Conservation (phyloP, 2,797 vertebrate genomes). For the Morus bassanus region DNA sequence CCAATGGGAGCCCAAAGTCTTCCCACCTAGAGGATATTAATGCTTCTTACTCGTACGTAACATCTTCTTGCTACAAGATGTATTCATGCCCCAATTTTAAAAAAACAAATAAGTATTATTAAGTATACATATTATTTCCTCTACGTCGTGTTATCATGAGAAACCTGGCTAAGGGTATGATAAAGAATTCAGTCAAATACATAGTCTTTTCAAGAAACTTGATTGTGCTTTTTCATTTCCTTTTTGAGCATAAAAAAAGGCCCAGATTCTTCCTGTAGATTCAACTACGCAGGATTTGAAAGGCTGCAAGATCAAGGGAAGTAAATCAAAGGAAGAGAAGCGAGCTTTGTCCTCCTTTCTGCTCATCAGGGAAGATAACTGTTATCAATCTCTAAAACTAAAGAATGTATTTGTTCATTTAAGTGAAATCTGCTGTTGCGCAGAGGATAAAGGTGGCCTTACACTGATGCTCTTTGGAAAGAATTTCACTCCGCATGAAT, state of each 20-base stretch:
- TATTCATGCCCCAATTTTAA: neutral
- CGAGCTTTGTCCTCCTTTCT: neutral
- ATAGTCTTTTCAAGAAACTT: neutral
- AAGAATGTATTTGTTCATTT: neutral
- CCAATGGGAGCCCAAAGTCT: neutral
- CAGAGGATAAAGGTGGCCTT: neutral
- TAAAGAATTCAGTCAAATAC: neutral
- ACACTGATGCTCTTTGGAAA: neutral
- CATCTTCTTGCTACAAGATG: neutral
- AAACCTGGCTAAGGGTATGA: neutral
- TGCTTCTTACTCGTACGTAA: neutral
- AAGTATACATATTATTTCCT: neutral
- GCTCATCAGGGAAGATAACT: neutral
- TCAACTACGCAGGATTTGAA: neutral
- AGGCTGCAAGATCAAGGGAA: neutral
- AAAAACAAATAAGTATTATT: neutral
- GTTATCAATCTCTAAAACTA: neutral
- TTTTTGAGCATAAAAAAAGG: neutral
- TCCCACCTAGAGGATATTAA: neutral
- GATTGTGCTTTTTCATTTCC: neutral
- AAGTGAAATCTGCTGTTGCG: neutral
- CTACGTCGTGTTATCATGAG: neutral
- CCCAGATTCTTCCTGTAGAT: neutral
- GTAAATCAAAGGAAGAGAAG: constrained; percentile 21
- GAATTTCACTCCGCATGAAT: neutral